Evolutionary conservation across 2,797 vertebrate genomes (phyloP).

Genomic region (Numenius phaeopus): DNA sequence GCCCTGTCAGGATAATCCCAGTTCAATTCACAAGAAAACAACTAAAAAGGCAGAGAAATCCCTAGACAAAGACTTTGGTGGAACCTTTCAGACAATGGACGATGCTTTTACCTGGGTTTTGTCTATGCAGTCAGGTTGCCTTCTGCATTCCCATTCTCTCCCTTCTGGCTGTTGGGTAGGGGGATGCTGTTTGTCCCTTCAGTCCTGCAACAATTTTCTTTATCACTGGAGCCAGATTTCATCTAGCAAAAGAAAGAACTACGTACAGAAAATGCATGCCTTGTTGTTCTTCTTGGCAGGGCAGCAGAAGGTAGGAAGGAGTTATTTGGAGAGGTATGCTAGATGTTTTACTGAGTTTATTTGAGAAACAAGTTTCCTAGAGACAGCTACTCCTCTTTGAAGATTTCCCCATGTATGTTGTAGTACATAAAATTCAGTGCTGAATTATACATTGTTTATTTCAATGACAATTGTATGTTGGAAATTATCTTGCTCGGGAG

Average conservation of each 20-base stretch:
- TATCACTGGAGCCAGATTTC: not conserved
- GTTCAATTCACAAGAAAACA: not conserved
- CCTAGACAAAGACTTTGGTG: not conserved
- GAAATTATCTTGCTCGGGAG: not conserved
- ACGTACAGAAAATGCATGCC: not conserved
- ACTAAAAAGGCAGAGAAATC: not conserved
- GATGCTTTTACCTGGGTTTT: not conserved
- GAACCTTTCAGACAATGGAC: not conserved
- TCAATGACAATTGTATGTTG: not conserved
- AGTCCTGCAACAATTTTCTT: not conserved
- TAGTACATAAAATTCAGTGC: not conserved
- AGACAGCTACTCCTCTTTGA: not conserved
- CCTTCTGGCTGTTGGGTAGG: not conserved
- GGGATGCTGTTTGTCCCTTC: not conserved
- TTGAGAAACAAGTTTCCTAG: not conserved
- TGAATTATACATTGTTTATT: not conserved
- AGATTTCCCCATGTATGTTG: not conserved
- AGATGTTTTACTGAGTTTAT: not conserved
- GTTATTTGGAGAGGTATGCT: not conserved
- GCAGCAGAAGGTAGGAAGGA: not conserved
- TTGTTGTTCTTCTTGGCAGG: not conserved
- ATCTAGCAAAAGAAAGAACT: not conserved
- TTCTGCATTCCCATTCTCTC: not conserved
- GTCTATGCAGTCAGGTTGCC: not conserved
- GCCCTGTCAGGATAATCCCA: not conserved